Evolutionary conservation across 2,888 invertebrate genomes (phyloP), one percentile per base, ranked within the genome.

Genomic region (Tetragnatha montana): DNA sequence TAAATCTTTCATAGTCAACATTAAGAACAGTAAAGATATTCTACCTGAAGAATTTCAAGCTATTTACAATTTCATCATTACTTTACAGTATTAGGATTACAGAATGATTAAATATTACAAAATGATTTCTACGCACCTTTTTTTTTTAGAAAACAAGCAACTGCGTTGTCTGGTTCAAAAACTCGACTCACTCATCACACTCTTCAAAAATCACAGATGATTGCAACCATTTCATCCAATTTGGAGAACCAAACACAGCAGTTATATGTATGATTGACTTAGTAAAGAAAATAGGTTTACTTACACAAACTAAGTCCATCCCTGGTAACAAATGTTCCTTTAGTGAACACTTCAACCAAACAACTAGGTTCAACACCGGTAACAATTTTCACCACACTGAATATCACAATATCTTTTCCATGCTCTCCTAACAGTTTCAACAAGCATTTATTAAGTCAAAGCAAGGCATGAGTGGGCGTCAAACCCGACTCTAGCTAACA

Each of bases 191-290:
- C 79, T 68, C 82, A 88, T 88, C 88, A 84, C 88, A 88, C 69
- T 74, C 70, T 68, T 79, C 87, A 88, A 69, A 87, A 88, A 88
- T 88, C 80, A 84, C 75, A 84, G 83, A 84, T 88, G 69, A 74
- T 60, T 14, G 8, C 6, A 60, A 60, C 17, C 17, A 17, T 8
- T 60, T 60, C 60, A 78, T 60, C 60, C 60, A 60, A 60, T 60
- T 60, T 17, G 17, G 60, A 60, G 60, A 60, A 49, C 49, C 17
- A 60, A 60, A 17, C 60, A 10, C 60, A 10, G 60, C 60, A 60
- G 60, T 60, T 60, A 75, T 22, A 19, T 50, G 49, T 50, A 78
- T 12, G 50, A 35, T 50, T 78, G 78, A 50, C 49, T 49, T 78
- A n/a, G 78, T 47, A 78, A 78, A 10, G 50, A 14, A 73, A 35